Conservation (phyloP, 2,888 invertebrate genomes). For the Troglohyphantes excavatus region DNA sequence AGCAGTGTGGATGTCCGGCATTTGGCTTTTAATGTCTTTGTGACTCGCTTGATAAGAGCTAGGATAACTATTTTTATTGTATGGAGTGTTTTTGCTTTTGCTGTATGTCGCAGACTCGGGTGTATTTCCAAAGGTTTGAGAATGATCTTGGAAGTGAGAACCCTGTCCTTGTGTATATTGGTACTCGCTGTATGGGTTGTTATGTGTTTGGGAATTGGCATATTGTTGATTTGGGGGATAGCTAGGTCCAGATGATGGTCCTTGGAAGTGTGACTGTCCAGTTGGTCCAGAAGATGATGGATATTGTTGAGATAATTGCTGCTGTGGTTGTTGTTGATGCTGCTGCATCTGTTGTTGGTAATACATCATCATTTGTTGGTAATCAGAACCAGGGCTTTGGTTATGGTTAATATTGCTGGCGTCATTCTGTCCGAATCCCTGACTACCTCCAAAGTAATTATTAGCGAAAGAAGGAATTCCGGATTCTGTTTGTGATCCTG, state of each 20-base stretch:
- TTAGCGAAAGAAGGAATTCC: not conserved
- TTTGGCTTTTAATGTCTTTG: constrained; percentile 34
- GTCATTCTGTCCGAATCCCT: constrained; percentile 5
- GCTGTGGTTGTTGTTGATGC: not conserved
- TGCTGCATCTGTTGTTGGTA: constrained; percentile 53
- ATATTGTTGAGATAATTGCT: not conserved
- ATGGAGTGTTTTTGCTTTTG: not conserved
- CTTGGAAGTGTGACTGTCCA: not conserved
- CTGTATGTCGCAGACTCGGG: not conserved
- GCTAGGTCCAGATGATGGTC: not conserved
- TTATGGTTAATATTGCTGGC: not conserved
- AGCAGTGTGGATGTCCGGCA: not conserved
- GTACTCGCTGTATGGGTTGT: constrained; percentile 10
- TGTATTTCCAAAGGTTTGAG: not conserved
- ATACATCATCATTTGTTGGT: constrained; percentile 52
- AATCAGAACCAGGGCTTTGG: not conserved
- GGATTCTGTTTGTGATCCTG: not conserved
- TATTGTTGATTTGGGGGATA: not conserved
- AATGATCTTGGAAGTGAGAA: constrained; percentile 20
- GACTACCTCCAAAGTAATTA: constrained; percentile 17
- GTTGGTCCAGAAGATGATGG: not conserved
- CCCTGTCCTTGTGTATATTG: not conserved
- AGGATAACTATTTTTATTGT: constrained; percentile 1
- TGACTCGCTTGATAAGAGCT: constrained; percentile 40
- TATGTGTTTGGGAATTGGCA: not conserved